A percentile compares a stretch with the other conserved stretches of the same genome.
These are phyloP conservation scores for Gila robusta DNA, from an alignment of 2,797 vertebrate genomes.

Conservation along the genomic window DNA sequence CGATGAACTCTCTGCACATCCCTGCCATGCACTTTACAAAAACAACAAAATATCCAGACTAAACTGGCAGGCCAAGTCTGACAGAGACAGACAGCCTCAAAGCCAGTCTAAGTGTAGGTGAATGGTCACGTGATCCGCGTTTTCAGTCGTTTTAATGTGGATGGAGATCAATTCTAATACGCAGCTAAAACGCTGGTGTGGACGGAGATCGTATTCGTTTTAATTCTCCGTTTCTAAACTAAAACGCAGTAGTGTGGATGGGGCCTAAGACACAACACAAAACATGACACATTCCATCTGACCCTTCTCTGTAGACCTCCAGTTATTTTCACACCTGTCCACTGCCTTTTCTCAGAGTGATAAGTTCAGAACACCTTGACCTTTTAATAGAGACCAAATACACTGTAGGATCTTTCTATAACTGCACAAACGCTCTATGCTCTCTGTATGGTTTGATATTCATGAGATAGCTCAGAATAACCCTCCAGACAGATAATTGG, in stretches of 20 bases:
- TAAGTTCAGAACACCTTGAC: conserved; percentile 35
- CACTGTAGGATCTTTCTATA: not conserved
- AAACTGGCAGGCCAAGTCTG: not conserved
- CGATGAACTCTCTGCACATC: not conserved
- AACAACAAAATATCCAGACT: not conserved
- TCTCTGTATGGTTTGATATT: conserved; percentile 47
- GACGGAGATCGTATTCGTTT: too few relatives aligned
- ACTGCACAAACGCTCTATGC: conserved; percentile 12
- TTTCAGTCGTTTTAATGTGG: too few relatives aligned
- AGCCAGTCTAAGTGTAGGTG: not conserved
- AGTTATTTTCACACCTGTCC: conserved; percentile 37
- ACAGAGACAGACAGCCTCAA: not conserved
- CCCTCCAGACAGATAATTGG: conserved; percentile 53
- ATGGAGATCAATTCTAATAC: too few relatives aligned
- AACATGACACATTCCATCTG: conserved; percentile 1
- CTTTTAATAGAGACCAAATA: conserved; percentile 38
- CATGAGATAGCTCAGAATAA: conserved; percentile 50
- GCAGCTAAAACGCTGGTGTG: too few relatives aligned
- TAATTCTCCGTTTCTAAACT: too few relatives aligned
- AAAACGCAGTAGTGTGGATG: too few relatives aligned
- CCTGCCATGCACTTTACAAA: not conserved
- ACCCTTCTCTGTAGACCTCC: not conserved
- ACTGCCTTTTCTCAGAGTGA: conserved; percentile 24
- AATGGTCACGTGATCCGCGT: too few relatives aligned
- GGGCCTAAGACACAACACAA: not conserved